Evolutionary conservation across 2,113 vertebrate genomes (phyloP).

Genomic region (Cyprinodon variegatus): DNA sequence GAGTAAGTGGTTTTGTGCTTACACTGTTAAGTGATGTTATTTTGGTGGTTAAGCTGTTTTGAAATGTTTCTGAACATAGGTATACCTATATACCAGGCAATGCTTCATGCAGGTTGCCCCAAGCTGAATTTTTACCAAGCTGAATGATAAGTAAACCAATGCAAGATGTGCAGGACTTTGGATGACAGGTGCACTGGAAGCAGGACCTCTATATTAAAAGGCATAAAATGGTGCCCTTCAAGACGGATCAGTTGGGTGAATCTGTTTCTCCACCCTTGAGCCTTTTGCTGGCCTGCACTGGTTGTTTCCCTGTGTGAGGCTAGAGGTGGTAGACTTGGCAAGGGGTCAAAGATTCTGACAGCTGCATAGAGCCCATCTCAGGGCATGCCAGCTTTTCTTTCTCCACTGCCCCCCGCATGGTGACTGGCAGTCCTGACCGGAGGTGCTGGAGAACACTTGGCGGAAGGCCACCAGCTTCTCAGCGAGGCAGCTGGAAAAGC

Average conservation of each 20-base stretch:
- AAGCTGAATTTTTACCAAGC: not conserved
- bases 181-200: conserved; percentile 40
- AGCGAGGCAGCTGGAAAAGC: conserved; percentile 18
- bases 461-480: conserved; percentile 34
- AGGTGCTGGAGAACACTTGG: conserved; percentile 44
- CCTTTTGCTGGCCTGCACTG: conserved; percentile 18
- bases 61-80: not conserved
- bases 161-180: conserved; percentile 13
- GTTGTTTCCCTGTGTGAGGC: conserved; percentile 22
- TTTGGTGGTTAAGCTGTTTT: not conserved
- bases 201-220: conserved; percentile 27
- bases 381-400: conserved; percentile 43
- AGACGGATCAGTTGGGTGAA: conserved; percentile 1
- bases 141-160: not conserved
- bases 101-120: not conserved
- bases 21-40: not conserved
- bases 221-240: conserved; percentile 8
- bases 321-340: conserved; percentile 33
- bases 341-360: conserved; percentile 52
- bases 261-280: conserved; percentile 7
- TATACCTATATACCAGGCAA: not conserved
- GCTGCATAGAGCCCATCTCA: conserved; percentile 49
- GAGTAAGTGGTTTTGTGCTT: not conserved
- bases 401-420: conserved; percentile 10
- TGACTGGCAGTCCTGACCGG: conserved; percentile 39